Conservation (phyloP, 2,113 vertebrate genomes). For the Pyxicephalus adspersus region DNA sequence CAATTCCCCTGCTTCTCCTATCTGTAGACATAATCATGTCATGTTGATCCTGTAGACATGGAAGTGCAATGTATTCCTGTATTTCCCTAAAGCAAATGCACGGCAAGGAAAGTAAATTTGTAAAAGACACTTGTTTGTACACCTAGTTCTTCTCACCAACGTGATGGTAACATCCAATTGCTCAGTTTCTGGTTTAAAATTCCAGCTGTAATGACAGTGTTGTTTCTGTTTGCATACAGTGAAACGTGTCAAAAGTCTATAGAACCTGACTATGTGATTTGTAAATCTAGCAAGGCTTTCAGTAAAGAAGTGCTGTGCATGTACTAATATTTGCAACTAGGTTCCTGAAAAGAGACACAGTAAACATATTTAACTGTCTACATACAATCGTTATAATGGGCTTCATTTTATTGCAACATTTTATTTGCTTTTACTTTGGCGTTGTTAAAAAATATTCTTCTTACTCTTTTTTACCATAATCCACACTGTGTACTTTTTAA, state of each 20-base stretch:
- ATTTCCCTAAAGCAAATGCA: background rate
- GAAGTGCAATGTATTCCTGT: background rate
- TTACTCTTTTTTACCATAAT: no score
- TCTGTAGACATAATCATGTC: background rate
- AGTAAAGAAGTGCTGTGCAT: no score
- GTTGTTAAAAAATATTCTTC: no score
- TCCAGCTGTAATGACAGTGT: conserved; percentile 17
- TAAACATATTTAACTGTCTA: no score
- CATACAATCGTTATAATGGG: no score
- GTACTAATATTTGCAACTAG: no score
- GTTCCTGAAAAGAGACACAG: no score
- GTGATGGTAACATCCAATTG: background rate
- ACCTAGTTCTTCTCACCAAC: conserved; percentile 14
- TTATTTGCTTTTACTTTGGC: no score
- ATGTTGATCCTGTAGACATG: background rate
- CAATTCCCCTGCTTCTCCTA: no score
- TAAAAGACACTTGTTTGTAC: background rate
- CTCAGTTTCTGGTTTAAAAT: conserved; percentile 12
- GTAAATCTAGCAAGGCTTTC: background rate
- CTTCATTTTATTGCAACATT: no score
- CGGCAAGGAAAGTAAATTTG: conserved; percentile 3
- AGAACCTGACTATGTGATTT: background rate
- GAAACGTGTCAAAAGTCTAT: conserved; percentile 3
- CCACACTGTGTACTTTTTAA: no score
- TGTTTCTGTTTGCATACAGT: conserved; percentile 20